A percentile compares a stretch with the other conserved stretches of the same genome.
Conservation (phyloP, 2,113 vertebrate genomes). For the Nycticebus coucang region DNA sequence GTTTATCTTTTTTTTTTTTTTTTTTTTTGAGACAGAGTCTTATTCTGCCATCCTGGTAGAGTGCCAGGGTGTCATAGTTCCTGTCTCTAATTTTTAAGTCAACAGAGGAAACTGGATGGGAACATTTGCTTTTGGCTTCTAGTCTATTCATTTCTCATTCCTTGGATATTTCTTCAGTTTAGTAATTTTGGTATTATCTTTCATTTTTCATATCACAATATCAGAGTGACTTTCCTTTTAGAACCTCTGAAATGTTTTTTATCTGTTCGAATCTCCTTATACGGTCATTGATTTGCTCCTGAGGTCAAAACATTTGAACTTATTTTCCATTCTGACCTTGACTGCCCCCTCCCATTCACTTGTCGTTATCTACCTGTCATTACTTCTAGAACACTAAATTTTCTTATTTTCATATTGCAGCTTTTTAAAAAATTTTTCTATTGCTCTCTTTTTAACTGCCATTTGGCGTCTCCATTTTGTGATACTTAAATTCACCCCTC, state of each 20-base stretch:
- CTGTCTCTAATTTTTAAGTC: neutral
- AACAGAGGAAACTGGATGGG: neutral
- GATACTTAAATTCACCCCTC: neutral
- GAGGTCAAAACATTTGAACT: neutral
- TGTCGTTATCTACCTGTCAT: neutral
- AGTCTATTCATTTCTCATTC: neutral
- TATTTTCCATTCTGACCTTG: neutral
- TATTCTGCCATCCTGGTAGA: no score
- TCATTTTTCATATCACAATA: neutral
- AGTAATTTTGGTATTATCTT: neutral
- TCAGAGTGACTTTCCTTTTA: neutral
- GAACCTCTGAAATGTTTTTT: neutral
- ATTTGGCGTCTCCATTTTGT: neutral
- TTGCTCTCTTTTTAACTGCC: neutral
- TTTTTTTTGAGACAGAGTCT: no score
- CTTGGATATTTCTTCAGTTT: neutral
- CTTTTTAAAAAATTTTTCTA: neutral
- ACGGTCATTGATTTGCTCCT: neutral
- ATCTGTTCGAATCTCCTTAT: neutral
- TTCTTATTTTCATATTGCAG: neutral
- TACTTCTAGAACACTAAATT: neutral
- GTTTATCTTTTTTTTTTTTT: no score
- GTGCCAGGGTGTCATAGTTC: no score
- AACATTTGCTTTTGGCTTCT: neutral
- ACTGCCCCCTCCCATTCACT: neutral